Percentiles rank a stretch among this genome's conserved stretches.
These are phyloP conservation scores for Ophion ventricosus DNA, from an alignment of 2,888 invertebrate genomes.

Conservation along the genomic window DNA sequence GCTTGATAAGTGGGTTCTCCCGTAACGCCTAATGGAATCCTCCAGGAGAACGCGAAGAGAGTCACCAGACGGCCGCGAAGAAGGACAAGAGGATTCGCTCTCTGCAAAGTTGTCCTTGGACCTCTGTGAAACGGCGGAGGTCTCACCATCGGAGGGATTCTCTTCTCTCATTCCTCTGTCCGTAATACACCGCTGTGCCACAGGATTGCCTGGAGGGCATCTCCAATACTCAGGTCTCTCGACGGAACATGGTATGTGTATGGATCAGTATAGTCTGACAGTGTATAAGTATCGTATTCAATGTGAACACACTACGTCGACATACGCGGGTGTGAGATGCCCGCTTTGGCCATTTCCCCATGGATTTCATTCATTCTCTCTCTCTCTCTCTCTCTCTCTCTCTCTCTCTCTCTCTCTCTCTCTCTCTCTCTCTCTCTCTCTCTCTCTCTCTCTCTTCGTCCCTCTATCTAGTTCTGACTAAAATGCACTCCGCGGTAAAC, in stretches of 20 bases:
- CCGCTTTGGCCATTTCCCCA: conserved; percentile 15
- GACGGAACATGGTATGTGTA: conserved; percentile 14
- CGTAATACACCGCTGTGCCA: conserved; percentile 29
- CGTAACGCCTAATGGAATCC: conserved; percentile 68
- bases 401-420: background rate
- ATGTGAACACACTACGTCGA: background rate
- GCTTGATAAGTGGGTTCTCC: conserved; percentile 74
- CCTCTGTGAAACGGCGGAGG: conserved; percentile 24
- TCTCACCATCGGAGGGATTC: conserved; percentile 43
- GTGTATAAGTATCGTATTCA: conserved; percentile 32
- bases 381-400: too few species aligned
- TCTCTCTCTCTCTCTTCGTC: conserved; percentile 22
- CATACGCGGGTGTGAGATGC: background rate
- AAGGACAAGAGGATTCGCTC: conserved; percentile 45
- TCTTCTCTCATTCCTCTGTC: conserved; percentile 42
- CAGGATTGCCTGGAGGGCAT: conserved; percentile 7
- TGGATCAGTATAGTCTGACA: conserved; percentile 40
- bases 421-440: background rate
- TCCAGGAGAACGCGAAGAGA: conserved; percentile 42
- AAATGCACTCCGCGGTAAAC: conserved; percentile 25
- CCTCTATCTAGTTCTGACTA: conserved; percentile 22
- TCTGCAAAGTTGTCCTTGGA: conserved; percentile 61
- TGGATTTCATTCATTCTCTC: background rate
- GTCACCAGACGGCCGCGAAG: conserved; percentile 34
- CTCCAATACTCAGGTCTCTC: background rate